These are phyloP conservation scores for Climacteris rufus DNA, from an alignment of 2,113 vertebrate species.

Conservation along the genomic window DNA sequence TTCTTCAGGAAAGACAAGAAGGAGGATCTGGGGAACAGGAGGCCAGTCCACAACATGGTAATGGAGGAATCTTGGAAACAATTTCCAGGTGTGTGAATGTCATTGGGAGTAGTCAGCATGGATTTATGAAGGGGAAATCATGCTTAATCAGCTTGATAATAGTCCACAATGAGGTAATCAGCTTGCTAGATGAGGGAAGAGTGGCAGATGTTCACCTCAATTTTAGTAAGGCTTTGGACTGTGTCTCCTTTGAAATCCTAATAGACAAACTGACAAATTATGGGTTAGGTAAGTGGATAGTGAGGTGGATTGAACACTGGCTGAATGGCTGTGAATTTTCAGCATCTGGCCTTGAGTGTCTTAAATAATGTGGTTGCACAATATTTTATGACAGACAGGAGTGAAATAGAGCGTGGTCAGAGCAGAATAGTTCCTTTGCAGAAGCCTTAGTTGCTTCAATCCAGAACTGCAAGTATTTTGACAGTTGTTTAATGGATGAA, in stretches of 20 bases:
- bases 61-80: background rate
- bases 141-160: background rate
- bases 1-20: background rate
- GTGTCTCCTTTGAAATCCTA: background rate
- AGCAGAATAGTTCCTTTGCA: background rate
- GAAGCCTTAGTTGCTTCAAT: background rate
- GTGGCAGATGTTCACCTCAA: background rate
- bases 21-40: background rate
- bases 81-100: background rate
- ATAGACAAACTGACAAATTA: background rate
- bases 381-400: background rate
- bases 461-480: background rate
- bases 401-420: background rate
- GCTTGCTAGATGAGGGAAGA: background rate
- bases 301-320: background rate
- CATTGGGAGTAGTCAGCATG: background rate
- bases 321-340: background rate
- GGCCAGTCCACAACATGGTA: background rate
- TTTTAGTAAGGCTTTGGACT: background rate
- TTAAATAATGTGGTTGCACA: background rate
- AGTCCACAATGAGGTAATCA: background rate
- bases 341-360: background rate
- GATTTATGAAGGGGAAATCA: background rate
- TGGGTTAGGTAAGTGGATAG: background rate
- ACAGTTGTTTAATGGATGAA: background rate